These are phyloP conservation scores for Xenopus laevis DNA, from an alignment of 2,113 vertebrate species.

Conservation along the genomic window DNA sequence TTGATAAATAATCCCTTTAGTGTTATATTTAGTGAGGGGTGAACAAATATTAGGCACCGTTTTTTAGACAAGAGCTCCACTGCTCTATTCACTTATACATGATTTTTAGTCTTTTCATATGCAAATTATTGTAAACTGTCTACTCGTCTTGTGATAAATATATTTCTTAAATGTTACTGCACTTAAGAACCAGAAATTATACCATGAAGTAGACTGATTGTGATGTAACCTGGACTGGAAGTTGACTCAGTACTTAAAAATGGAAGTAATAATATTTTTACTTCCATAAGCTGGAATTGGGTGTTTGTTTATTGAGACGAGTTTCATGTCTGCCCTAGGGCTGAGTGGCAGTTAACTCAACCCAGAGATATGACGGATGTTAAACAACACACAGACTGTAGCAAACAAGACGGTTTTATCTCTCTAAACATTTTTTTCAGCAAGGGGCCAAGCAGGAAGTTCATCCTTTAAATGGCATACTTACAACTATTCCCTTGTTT, in stretches of 20 bases:
- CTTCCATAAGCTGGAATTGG: constrained; percentile 1
- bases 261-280: constrained; percentile 14
- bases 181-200: not conserved
- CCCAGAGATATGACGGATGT: constrained; percentile 8
- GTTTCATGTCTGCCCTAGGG: constrained; percentile 3
- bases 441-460: constrained; percentile 17
- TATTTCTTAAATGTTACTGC: too few species aligned
- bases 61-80: too few species aligned
- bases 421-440: constrained; percentile 3
- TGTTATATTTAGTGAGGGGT: too few species aligned
- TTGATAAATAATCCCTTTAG: too few species aligned
- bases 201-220: not conserved
- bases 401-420: constrained; percentile 29
- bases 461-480: constrained; percentile 27
- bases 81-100: too few species aligned
- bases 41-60: too few species aligned
- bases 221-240: not conserved
- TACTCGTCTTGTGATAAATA: too few species aligned
- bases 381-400: constrained; percentile 9
- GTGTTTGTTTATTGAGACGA: constrained; percentile 9
- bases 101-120: too few species aligned
- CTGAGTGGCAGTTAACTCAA: constrained; percentile 5
- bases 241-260: not conserved
- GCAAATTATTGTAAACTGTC: too few species aligned
- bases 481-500: constrained; percentile 35